Evolutionary conservation across 2,113 vertebrate genomes (phyloP).

Genomic region (Rhinoderma darwinii): DNA sequence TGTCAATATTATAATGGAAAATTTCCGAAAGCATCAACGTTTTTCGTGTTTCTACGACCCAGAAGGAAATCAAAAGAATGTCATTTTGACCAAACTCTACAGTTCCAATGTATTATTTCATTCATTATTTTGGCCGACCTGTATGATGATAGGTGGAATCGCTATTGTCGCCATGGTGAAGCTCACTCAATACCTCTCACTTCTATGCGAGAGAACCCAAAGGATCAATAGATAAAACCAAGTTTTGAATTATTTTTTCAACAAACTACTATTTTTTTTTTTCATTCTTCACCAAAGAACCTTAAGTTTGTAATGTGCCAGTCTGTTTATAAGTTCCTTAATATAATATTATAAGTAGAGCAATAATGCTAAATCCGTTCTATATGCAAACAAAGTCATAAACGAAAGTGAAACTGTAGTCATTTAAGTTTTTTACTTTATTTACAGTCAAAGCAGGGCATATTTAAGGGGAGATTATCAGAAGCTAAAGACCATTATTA

Average conservation of each 20-base stretch:
- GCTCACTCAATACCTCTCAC: constrained; percentile 92
- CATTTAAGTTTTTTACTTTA: constrained; percentile 63
- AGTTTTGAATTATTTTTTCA: constrained; percentile 64
- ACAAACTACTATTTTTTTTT: constrained; percentile 76
- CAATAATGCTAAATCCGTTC: constrained; percentile 82
- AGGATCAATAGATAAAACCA: constrained; percentile 83
- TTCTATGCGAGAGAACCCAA: constrained; percentile 85
- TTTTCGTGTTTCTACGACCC: constrained; percentile 88
- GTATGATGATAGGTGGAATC: constrained; percentile 84
- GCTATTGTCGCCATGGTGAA: constrained; percentile 92
- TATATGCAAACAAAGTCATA: constrained; percentile 81
- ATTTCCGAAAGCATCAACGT: constrained; percentile 82
- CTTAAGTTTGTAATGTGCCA: constrained; percentile 84
- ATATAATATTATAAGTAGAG: constrained; percentile 79
- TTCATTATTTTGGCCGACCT: constrained; percentile 91
- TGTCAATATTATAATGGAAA: constrained; percentile 85
- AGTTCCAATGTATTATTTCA: constrained; percentile 84
- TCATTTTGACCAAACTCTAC: constrained; percentile 88
- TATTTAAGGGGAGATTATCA: constrained; percentile 39
- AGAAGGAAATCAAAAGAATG: constrained; percentile 77
- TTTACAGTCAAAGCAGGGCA: background rate
- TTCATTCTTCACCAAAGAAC: constrained; percentile 86
- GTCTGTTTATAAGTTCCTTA: constrained; percentile 79
- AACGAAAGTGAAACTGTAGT: constrained; percentile 70
- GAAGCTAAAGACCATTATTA: background rate